A percentile compares a stretch with the other conserved stretches of the same genome.
These are phyloP conservation scores for Euthynnus affinis DNA, from an alignment of 2,797 vertebrate species.

Conservation along the genomic window DNA sequence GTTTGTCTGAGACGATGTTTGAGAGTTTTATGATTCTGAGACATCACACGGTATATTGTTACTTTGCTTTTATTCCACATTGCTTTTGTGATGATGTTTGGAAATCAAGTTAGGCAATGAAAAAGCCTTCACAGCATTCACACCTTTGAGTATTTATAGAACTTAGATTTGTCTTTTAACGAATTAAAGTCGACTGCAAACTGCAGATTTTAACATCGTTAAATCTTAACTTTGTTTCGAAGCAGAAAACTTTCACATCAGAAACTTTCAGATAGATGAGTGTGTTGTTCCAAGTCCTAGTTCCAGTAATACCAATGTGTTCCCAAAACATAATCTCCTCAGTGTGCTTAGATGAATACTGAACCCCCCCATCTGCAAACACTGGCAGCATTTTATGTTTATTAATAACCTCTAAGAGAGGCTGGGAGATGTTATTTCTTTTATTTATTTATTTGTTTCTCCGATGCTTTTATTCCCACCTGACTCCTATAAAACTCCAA, in stretches of 20 bases:
- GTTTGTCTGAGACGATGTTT: no score
- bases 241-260: constrained; percentile 6
- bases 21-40: constrained; percentile 8
- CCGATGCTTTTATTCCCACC: constrained; percentile 13
- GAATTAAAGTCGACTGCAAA: neutral
- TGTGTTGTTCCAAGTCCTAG: neutral
- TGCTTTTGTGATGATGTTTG: no score
- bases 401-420: constrained; percentile 32
- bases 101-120: no score
- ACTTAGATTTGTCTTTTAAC: neutral
- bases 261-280: constrained; percentile 7
- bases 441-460: neutral
- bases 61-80: neutral
- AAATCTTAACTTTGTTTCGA: neutral
- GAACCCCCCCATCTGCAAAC: constrained; percentile 39
- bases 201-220: neutral
- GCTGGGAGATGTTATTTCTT: constrained; percentile 8
- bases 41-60: constrained; percentile 1
- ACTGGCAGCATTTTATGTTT: constrained; percentile 30
- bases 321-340: constrained; percentile 10
- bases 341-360: constrained; percentile 19
- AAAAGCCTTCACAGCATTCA: neutral
- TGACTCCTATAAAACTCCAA: constrained; percentile 1
- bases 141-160: constrained; percentile 8
- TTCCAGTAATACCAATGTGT: neutral